Conservation (phyloP, 2,797 vertebrate genomes). For the Syndactyla subalaris region DNA sequence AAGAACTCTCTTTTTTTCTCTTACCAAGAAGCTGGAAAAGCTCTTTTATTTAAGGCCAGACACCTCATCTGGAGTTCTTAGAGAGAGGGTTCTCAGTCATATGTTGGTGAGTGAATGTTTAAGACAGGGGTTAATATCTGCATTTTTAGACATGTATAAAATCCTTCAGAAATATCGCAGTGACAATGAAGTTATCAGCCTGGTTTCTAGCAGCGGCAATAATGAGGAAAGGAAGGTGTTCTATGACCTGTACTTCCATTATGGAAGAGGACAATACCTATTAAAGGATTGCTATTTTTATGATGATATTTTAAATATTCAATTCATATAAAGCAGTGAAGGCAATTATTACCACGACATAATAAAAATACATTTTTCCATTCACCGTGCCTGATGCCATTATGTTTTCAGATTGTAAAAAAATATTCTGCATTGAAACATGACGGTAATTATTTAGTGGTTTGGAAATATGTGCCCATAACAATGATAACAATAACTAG, state of each 20-base stretch:
- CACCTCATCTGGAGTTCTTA: slow-evolving; percentile 78
- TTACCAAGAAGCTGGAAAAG: slow-evolving; percentile 76
- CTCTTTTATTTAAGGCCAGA: slow-evolving; percentile 78
- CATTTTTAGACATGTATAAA: slow-evolving; percentile 64
- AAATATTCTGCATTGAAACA: slow-evolving; percentile 59
- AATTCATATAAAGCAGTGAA: background rate
- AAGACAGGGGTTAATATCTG: slow-evolving; percentile 73
- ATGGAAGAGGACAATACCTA: slow-evolving; percentile 24
- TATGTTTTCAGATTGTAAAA: slow-evolving; percentile 67
- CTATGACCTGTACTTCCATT: slow-evolving; percentile 28
- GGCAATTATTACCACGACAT: background rate
- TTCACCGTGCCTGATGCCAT: slow-evolving; percentile 61
- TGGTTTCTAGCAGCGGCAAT: background rate
- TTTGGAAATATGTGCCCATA: slow-evolving; percentile 39
- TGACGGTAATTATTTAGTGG: slow-evolving; percentile 56
- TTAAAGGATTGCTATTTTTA: slow-evolving; percentile 36
- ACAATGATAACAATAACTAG: background rate
- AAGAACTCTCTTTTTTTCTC: slow-evolving; percentile 75
- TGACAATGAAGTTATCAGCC: slow-evolving; percentile 21
- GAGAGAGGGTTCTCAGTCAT: slow-evolving; percentile 47
- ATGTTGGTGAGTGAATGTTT: slow-evolving; percentile 58
- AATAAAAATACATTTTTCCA: slow-evolving; percentile 25
- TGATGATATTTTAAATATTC: slow-evolving; percentile 20
- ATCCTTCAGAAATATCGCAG: background rate
- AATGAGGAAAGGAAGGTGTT: slow-evolving; percentile 25